Evolutionary conservation across 35 echinoderm and acorn worm species (phyloP).

Genomic region (Lytechinus variegatus): DNA sequence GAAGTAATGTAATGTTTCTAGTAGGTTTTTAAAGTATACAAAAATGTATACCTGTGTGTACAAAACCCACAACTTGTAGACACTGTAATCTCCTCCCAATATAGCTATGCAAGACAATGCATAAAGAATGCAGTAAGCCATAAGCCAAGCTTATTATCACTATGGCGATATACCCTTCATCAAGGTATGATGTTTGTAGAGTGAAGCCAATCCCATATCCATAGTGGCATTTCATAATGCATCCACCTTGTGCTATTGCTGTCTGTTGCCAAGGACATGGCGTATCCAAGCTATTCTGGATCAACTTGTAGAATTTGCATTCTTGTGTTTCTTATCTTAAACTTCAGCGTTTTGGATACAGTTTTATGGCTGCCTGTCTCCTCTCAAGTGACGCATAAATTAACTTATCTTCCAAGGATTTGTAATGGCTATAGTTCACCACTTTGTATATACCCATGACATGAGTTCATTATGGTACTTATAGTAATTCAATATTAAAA

Average conservation of each 20-base stretch:
- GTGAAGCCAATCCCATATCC: neutral
- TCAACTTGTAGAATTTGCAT: neutral
- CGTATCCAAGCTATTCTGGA: neutral
- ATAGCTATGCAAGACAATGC: neutral
- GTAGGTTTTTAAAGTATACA: neutral
- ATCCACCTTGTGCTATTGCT: neutral
- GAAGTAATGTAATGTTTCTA: neutral
- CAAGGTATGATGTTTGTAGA: neutral
- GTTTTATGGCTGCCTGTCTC: neutral
- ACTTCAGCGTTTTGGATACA: neutral
- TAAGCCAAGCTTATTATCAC: constrained; percentile 1
- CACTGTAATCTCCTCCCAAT: neutral
- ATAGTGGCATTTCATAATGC: neutral
- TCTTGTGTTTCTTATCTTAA: neutral
- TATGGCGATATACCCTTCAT: neutral
- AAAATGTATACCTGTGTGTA: neutral
- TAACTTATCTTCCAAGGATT: neutral
- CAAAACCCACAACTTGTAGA: neutral
- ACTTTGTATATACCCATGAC: neutral
- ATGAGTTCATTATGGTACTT: neutral
- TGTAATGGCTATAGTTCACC: neutral
- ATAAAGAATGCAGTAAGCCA: neutral
- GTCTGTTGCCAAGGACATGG: neutral
- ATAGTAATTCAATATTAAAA: neutral
- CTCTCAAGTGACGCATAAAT: neutral